A percentile compares a stretch with the other conserved stretches of the same genome.
Conservation (phyloP, 2,113 vertebrate species). For the human (Homo sapiens) region DNA sequence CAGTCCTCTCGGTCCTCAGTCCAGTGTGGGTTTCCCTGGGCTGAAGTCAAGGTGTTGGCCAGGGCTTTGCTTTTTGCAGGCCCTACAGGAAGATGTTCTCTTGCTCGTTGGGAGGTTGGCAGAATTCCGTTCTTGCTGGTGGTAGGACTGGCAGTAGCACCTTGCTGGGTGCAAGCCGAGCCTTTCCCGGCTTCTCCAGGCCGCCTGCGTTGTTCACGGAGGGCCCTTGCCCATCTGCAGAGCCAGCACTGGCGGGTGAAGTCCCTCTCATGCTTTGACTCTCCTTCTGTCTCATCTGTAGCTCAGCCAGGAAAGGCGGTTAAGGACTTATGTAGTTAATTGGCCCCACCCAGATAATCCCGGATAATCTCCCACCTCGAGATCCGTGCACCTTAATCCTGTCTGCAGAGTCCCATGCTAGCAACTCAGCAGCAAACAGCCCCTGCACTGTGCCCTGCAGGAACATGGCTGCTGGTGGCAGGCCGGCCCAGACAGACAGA, state of each 20-base stretch:
- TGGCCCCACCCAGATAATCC: not conserved
- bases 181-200: not conserved
- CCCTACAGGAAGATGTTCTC: not conserved
- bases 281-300: not conserved
- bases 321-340: not conserved
- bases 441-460: too few species aligned
- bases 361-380: not conserved
- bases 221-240: not conserved
- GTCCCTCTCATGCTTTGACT: not conserved
- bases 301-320: not conserved
- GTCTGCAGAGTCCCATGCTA: not conserved
- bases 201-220: not conserved
- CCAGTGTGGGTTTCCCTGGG: not conserved
- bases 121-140: not conserved
- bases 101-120: not conserved
- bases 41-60: not conserved
- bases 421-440: too few species aligned
- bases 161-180: not conserved
- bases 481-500: too few species aligned
- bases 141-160: not conserved
- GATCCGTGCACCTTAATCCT: rapidly evolving
- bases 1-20: too few species aligned
- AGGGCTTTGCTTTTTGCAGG: not conserved
- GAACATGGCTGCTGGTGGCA: too few species aligned
- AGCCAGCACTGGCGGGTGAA: not conserved